phyloP scores from a whole-genome alignment of 1,140 invertebrate genomes.

The Prorops nasuta region DNA sequence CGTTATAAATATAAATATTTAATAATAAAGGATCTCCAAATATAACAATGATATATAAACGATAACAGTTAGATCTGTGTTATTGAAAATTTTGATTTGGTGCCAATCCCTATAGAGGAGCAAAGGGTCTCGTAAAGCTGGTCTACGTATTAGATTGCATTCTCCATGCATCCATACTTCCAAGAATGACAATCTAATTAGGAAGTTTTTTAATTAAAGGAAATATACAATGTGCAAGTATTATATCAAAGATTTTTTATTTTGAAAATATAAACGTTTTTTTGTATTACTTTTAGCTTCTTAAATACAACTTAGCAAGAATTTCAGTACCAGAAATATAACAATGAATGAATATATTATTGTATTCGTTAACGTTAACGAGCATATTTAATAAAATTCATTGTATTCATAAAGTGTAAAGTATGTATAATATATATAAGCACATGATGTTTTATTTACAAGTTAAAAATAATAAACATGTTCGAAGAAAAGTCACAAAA shows the following conservation, averaged over 20 bases:
- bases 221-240: constrained; percentile 12
- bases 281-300: constrained; percentile 24
- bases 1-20: constrained; percentile 28
- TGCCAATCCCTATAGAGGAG: background rate
- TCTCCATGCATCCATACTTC: constrained; percentile 17
- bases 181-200: constrained; percentile 20
- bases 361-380: constrained; percentile 15
- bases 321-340: constrained; percentile 23
- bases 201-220: constrained; percentile 19
- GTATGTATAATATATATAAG: constrained; percentile 2
- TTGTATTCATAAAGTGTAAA: constrained; percentile 14
- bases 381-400: constrained; percentile 15
- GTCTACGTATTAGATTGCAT: constrained; percentile 21
- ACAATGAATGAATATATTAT: constrained; percentile 30
- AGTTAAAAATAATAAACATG: constrained; percentile 2
- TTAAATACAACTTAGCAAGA: constrained; percentile 12
- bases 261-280: constrained; percentile 19
- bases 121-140: constrained; percentile 1
- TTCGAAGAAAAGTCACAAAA: background rate
- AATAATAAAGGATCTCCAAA: constrained; percentile 27
- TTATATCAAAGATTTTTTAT: constrained; percentile 18
- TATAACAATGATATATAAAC: constrained; percentile 23
- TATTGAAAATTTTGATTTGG: constrained; percentile 14
- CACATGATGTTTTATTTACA: constrained; percentile 6
- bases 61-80: constrained; percentile 23